phyloP scores from a whole-genome alignment of 2,888 invertebrate species.

The Tholera decimalis region DNA sequence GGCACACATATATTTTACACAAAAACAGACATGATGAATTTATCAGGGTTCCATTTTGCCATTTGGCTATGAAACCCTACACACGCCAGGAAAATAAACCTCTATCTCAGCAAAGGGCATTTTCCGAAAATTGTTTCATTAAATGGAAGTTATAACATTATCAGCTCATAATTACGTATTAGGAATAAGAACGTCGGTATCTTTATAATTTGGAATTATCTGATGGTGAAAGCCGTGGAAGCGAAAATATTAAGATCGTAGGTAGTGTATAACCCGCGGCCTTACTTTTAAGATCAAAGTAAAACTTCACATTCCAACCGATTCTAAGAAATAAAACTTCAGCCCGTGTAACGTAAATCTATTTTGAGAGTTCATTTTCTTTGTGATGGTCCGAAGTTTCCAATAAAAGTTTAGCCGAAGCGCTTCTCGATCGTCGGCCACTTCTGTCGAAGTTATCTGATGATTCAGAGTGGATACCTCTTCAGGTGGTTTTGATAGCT shows the following conservation, averaged over 20 bases:
- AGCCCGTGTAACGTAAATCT: slow-evolving; percentile 41
- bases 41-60: too few relatives aligned
- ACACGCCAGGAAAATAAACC: too few relatives aligned
- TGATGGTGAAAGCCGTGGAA: too few relatives aligned
- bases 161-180: too few relatives aligned
- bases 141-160: too few relatives aligned
- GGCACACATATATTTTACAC: too few relatives aligned
- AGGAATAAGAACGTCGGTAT: neutral
- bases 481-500: slow-evolving; percentile 12
- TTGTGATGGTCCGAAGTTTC: slow-evolving; percentile 52
- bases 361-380: slow-evolving; percentile 56
- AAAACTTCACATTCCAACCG: neutral
- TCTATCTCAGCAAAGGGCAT: too few relatives aligned
- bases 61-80: too few relatives aligned
- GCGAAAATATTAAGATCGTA: too few relatives aligned
- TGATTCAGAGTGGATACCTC: slow-evolving; percentile 36
- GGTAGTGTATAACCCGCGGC: neutral
- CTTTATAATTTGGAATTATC: neutral
- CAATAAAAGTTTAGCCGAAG: slow-evolving; percentile 53
- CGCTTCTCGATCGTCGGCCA: slow-evolving; percentile 32
- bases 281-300: neutral
- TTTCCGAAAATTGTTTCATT: too few relatives aligned
- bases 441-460: slow-evolving; percentile 36
- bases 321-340: slow-evolving; percentile 47
- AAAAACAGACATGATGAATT: too few relatives aligned